Base-by-base conservation (phyloP, 2,113 vertebrate genomes). In the Saguinus midas region DNA sequence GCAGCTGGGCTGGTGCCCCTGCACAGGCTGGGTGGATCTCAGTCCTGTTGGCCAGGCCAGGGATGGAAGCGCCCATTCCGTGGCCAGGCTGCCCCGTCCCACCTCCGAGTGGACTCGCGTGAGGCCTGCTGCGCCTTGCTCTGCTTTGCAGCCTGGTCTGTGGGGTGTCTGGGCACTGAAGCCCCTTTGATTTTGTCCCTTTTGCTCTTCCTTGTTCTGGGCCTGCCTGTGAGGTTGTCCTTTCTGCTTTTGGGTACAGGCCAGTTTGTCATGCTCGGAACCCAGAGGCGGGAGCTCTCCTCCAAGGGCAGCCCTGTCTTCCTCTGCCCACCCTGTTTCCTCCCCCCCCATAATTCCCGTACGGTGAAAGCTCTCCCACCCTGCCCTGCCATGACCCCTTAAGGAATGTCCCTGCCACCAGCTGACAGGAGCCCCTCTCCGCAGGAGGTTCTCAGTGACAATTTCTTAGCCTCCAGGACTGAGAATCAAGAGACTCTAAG, bases 71-170 rank as follows among this genome's bases (percentile, higher is more conserved):
- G 55, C 50, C 12, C 27, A 7, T 25, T n/a, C 6, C 11, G 1
- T 13, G 18, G 18, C 72, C 25, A 32, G 55, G 25, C 18, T 12
- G 52, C 23, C 17, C 66, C 6, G 5, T 12, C 29, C 40, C 32
- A 23, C 35, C 14, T 18, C n/a, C 27, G 16, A 3, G 20, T 57
- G 55, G 81, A 8, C 35, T 52, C 9, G 37, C 3, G 43, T 23
- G 35, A 85, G n/a, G 43, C 8, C 70, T 43, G 27, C 52, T 2
- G 57, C 1, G 0, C 3, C 1, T 35, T 27, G n/a, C 3, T 35
- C 18, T 85, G 45, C 27, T 7, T 43, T 7, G 17, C 7, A 8
- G 43, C 3, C 43, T 45, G 37, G 25, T 25, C n/a, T 5, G n/a
- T n/a, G 1, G 17, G 35, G 14, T 87, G 23, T 57, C 32, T 0